phyloP scores from a whole-genome alignment of 2,113 vertebrate species.

The Cathartes aura region DNA sequence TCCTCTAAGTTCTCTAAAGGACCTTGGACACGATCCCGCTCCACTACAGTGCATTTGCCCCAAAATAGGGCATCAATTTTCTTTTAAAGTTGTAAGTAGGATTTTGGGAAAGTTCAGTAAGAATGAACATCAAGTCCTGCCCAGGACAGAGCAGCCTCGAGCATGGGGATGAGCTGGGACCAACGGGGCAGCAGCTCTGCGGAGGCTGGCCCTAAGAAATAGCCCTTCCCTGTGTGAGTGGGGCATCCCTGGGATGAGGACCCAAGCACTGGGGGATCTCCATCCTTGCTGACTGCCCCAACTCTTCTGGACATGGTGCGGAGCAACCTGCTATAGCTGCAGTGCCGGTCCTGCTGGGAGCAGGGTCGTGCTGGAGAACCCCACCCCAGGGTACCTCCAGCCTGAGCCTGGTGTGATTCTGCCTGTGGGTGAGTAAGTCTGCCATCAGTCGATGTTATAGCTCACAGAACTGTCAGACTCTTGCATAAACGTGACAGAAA shows the following conservation, averaged over 20 bases:
- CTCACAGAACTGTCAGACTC: not conserved
- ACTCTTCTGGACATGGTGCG: not conserved
- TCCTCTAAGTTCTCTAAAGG: not conserved
- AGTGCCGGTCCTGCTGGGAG: not conserved
- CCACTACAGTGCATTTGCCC: not conserved
- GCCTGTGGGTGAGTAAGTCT: not conserved
- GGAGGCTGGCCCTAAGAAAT: not conserved
- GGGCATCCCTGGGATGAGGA: too few species aligned
- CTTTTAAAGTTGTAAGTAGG: not conserved
- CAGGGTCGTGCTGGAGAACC: fast-evolving
- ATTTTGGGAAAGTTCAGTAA: not conserved
- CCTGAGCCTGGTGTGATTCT: not conserved
- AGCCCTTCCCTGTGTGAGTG: not conserved
- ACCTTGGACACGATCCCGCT: not conserved
- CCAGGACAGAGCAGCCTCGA: not conserved
- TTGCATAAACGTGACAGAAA: not conserved
- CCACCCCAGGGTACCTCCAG: not conserved
- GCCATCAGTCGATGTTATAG: not conserved
- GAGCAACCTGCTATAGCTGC: not conserved
- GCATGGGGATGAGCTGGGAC: not conserved
- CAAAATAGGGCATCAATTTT: not conserved
- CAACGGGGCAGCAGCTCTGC: not conserved
- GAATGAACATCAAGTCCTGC: not conserved
- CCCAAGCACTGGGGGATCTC: not conserved
- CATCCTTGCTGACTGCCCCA: not conserved